Conservation (phyloP, 1,140 invertebrate species). For the Elymnias hypermnestra region DNA sequence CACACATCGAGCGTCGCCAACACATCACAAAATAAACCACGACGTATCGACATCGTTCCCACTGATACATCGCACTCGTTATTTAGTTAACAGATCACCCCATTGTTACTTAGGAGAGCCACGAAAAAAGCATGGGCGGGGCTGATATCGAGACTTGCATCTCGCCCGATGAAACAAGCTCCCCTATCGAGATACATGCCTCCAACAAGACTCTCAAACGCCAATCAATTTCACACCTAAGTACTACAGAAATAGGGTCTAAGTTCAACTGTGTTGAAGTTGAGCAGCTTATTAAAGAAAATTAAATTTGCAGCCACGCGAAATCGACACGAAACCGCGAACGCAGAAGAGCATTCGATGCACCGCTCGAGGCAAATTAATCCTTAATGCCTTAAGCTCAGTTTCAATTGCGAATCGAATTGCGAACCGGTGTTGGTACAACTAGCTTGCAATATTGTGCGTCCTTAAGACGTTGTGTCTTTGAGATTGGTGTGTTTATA, state of each 20-base stretch:
- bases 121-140: constrained; percentile 74
- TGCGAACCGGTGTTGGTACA: constrained; percentile 17
- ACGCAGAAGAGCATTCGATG: constrained; percentile 34
- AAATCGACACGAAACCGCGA: constrained; percentile 64
- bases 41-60: constrained; percentile 48
- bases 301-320: constrained; percentile 73
- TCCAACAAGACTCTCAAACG: constrained; percentile 36
- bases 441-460: constrained; percentile 27
- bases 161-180: constrained; percentile 64
- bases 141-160: constrained; percentile 57
- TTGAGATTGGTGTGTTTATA: constrained; percentile 50
- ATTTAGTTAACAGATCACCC: constrained; percentile 73
- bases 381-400: constrained; percentile 36
- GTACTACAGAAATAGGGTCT: constrained; percentile 26
- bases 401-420: constrained; percentile 23
- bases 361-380: constrained; percentile 33
- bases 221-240: constrained; percentile 29
- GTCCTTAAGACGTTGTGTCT: constrained; percentile 35
- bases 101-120: constrained; percentile 70
- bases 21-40: constrained; percentile 47
- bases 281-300: constrained; percentile 69
- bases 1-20: constrained; percentile 26
- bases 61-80: constrained; percentile 65
- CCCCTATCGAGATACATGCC: constrained; percentile 66
- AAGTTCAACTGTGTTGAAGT: constrained; percentile 18